Evolutionary conservation across 2,797 vertebrate species (phyloP), one percentile per base, ranked within the genome.

Genomic region (Gobio occitaniae): DNA sequence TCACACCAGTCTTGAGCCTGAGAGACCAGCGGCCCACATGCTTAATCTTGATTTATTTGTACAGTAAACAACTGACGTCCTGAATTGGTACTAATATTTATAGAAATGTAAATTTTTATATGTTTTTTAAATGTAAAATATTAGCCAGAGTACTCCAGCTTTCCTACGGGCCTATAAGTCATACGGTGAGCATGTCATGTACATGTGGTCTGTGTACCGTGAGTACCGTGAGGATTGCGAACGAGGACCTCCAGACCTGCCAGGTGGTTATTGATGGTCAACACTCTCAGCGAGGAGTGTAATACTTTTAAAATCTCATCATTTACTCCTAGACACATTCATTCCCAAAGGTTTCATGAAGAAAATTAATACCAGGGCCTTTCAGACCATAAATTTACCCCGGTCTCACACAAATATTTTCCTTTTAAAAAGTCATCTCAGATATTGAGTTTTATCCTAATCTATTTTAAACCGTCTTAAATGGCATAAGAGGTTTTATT

Each of bases 291-390:
- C 68, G 82, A 78, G 38, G 83, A 88, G 84, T 87, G 89, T 89
- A 88, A 90, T 90, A 89, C 87, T 90, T 90, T 89, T 86, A 89
- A 89, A 89, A 86, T 87, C 87, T 86, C 88, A 90, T 91, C 87
- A 88, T 86, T 91, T 89, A 88, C 83, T 88, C 66, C 41, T 52
- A 78, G 87, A 88, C 78, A 86, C 80, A 82, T 82, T 81, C 85
- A 84, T 84, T 84, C 87, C 80, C 52, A 72, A 83, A 85, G 65
- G 87, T 88, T 87, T 90, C 87, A 87, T 91, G 87, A 86, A 74
- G 87, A 86, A 88, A 89, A 91, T 90, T 36, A 89, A 90, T 88
- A 86, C 78, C 68, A 82, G 61, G 82, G 85, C 86, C 88, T 88
- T 87, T 75, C 19, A 52, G 69, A 82, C 75, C 88, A 87, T 89